Base-by-base conservation (phyloP, 2,888 invertebrate species). In the Apoderus coryli region DNA sequence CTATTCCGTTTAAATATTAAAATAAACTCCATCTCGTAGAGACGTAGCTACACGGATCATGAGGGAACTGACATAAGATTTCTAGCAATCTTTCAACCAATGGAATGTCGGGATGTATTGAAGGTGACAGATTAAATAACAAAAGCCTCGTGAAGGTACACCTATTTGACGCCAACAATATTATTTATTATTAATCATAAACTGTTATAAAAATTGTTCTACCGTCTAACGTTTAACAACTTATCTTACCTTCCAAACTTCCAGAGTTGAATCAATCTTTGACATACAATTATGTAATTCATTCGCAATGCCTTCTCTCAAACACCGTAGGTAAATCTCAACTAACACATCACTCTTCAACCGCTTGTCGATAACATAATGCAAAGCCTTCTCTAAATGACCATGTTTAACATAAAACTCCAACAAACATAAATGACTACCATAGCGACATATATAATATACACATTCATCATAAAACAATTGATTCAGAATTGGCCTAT, bases 401-500 rank as follows among this genome's bases (percentile, higher is more conserved):
- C 74, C 70, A 42, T 84, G 76, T 34, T 72, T 72, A 43, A 84
- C 65, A 41, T 76, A 75, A 51, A 88, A 89, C 34, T 72, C 69
- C 30, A 88, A 64, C 31, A 81, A 68, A 6, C 76, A 74, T 1
- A 68, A 60, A 46, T 76, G 75, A 3, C 76, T 77, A 1, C 86
- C 89, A 47, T 88, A 90, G 35, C 71, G 75, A 3, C 68, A 64
- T 3, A 90, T 60, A 54, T 90, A 92, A 53, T 76, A 82, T 2
- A 84, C 55, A 44, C 82, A 84, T 57, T 90, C 89, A 36, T 76
- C 71, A 44, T 76, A 76, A 40, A 70, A 69, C 40, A 68, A 63
- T 0, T 68, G 64, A 34, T 70, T 67, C 1, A 71, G 41, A 16
- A 40, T 40, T 2, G 43, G 44, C 31, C 37, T 42, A 3, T 40